phyloP scores from a whole-genome alignment of 2,797 vertebrate genomes.

The Poeciliopsis gracilis region DNA sequence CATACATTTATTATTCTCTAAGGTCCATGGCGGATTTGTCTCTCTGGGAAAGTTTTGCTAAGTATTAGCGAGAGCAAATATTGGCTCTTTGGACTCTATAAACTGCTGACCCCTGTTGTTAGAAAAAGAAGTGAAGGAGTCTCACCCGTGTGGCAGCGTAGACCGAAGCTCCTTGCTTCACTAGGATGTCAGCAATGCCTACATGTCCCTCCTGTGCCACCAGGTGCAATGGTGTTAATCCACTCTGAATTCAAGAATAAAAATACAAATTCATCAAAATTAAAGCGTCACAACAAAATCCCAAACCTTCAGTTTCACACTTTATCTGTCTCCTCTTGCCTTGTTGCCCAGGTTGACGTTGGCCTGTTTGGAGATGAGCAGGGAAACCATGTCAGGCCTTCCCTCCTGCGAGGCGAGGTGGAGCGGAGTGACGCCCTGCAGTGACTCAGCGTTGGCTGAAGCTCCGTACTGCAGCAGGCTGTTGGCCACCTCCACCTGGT shows the following conservation, averaged over 20 bases:
- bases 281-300: not conserved
- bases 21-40: not conserved
- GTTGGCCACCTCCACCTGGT: conserved; percentile 93
- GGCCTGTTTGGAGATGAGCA: conserved; percentile 94
- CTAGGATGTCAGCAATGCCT: conserved; percentile 90
- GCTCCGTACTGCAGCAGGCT: conserved; percentile 93
- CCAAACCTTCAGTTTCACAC: not conserved
- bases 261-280: conserved; percentile 14
- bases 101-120: not conserved
- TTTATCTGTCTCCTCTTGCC: conserved; percentile 70
- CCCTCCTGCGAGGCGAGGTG: conserved; percentile 98
- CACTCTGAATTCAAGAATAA: conserved; percentile 80
- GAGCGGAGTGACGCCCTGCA: conserved; percentile 95
- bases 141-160: conserved; percentile 91
- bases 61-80: not conserved
- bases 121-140: not conserved
- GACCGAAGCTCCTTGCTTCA: conserved; percentile 91
- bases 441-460: conserved; percentile 90
- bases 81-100: not conserved
- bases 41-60: not conserved
- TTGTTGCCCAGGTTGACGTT: conserved; percentile 95
- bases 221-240: conserved; percentile 94
- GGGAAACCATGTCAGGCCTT: conserved; percentile 90
- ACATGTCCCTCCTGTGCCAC: conserved; percentile 96
- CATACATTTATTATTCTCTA: not conserved